Evolutionary conservation across 1,140 invertebrate genomes (phyloP).

Genomic region (Matsumurasca onukii): DNA sequence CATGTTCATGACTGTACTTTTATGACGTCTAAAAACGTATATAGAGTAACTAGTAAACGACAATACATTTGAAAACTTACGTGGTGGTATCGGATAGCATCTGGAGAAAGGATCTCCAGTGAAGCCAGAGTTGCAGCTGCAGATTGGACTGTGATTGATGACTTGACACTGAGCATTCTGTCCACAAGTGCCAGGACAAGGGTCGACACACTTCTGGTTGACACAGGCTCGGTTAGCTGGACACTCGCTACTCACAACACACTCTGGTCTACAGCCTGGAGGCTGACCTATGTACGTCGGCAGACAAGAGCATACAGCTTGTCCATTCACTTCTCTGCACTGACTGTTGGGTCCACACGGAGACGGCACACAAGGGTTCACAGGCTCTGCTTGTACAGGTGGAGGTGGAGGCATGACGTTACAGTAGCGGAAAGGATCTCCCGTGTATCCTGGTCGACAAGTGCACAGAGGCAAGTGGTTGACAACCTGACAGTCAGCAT

Average conservation of each 20-base stretch:
- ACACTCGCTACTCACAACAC: slow-evolving; percentile 54
- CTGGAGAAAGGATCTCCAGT: slow-evolving; percentile 59
- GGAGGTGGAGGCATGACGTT: slow-evolving; percentile 48
- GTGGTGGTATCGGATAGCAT: slow-evolving; percentile 52
- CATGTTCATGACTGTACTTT: slow-evolving; percentile 57
- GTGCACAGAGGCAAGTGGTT: slow-evolving; percentile 71
- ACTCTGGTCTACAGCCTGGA: slow-evolving; percentile 53
- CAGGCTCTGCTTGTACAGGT: slow-evolving; percentile 40
- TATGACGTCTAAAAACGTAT: slow-evolving; percentile 55
- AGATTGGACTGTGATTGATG: slow-evolving; percentile 57
- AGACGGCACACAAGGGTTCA: slow-evolving; percentile 61
- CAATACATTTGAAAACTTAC: slow-evolving; percentile 45
- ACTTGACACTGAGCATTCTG: slow-evolving; percentile 57
- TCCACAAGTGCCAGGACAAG: slow-evolving; percentile 56
- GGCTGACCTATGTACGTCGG: slow-evolving; percentile 51
- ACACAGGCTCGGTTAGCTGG: slow-evolving; percentile 52
- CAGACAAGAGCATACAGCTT: slow-evolving; percentile 53
- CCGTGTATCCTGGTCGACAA: slow-evolving; percentile 66
- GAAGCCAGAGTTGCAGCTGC: slow-evolving; percentile 55
- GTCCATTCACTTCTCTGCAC: slow-evolving; percentile 52
- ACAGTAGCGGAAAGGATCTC: slow-evolving; percentile 68
- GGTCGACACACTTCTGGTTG: slow-evolving; percentile 53
- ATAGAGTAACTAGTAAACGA: slow-evolving; percentile 45
- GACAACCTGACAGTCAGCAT: slow-evolving; percentile 57
- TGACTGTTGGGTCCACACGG: slow-evolving; percentile 67